A percentile compares a stretch with the other conserved stretches of the same genome.
phyloP scores from a whole-genome alignment of 2,797 vertebrate species.

The Protosalanx chinensis region DNA sequence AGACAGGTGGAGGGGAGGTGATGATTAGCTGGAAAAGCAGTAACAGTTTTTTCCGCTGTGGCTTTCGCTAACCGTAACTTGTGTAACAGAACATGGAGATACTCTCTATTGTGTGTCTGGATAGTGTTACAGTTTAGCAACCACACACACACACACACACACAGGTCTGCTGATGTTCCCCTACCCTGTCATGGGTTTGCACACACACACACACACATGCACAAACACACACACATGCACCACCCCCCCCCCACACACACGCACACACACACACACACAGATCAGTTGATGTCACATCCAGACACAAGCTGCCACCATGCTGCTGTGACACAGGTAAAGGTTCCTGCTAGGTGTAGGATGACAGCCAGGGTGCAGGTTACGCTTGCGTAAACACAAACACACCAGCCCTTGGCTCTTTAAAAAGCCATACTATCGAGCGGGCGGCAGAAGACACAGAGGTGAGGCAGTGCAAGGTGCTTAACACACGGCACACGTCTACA shows the following conservation, averaged over 20 bases:
- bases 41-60: constrained; percentile 13
- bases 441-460: background rate
- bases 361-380: background rate
- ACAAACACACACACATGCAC: background rate
- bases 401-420: background rate
- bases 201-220: constrained; percentile 4
- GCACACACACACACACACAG: background rate
- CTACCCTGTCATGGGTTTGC: background rate
- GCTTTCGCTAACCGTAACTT: constrained; percentile 35
- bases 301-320: background rate
- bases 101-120: constrained; percentile 52
- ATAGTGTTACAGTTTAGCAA: constrained; percentile 56
- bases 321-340: background rate
- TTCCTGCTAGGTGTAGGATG: too few relatives aligned
- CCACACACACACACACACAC: background rate
- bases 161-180: constrained; percentile 19
- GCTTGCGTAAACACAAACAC: background rate
- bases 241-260: background rate
- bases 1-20: background rate
- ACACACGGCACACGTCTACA: background rate
- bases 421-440: background rate
- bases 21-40: background rate
- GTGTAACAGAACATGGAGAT: constrained; percentile 38
- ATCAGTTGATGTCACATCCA: background rate
- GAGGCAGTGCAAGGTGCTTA: too few relatives aligned